A percentile compares a stretch with the other conserved stretches of the same genome.
Evolutionary conservation across 2,113 vertebrate species (phyloP).

Genomic region (Ochotona curzoniae): DNA sequence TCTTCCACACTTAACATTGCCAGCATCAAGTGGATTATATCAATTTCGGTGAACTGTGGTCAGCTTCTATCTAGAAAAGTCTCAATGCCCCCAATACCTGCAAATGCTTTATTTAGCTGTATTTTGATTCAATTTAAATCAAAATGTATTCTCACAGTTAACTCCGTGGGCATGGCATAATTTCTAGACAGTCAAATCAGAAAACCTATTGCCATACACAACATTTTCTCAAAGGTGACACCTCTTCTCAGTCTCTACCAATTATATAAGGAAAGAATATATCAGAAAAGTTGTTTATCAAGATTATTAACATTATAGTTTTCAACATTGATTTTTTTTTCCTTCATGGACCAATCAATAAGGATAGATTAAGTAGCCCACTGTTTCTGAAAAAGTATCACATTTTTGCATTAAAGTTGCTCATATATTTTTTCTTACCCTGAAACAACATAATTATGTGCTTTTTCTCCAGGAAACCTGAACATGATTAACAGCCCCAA

Average conservation of each 20-base stretch:
- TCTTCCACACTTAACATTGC: neutral
- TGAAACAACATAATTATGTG: neutral
- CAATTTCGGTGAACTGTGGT: neutral
- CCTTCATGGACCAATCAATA: neutral
- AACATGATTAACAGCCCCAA: neutral
- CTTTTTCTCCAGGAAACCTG: neutral
- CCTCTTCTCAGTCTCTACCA: neutral
- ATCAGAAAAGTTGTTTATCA: neutral
- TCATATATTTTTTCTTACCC: neutral
- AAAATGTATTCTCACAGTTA: neutral
- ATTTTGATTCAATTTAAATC: neutral
- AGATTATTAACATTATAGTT: neutral
- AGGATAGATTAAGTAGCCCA: neutral
- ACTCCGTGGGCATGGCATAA: neutral
- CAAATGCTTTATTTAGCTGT: neutral
- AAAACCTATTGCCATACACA: neutral
- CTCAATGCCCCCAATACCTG: neutral
- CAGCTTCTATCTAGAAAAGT: neutral
- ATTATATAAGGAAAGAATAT: neutral
- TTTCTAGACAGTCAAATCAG: slow-evolving; percentile 20
- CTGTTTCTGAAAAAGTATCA: slow-evolving; percentile 41
- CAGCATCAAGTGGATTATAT: neutral
- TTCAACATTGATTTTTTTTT: neutral
- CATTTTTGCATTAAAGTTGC: neutral
- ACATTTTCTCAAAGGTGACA: neutral